Evolutionary conservation across 2,113 vertebrate species (phyloP), one percentile per base, ranked within the genome.

Genomic region (Thymallus thymallus): DNA sequence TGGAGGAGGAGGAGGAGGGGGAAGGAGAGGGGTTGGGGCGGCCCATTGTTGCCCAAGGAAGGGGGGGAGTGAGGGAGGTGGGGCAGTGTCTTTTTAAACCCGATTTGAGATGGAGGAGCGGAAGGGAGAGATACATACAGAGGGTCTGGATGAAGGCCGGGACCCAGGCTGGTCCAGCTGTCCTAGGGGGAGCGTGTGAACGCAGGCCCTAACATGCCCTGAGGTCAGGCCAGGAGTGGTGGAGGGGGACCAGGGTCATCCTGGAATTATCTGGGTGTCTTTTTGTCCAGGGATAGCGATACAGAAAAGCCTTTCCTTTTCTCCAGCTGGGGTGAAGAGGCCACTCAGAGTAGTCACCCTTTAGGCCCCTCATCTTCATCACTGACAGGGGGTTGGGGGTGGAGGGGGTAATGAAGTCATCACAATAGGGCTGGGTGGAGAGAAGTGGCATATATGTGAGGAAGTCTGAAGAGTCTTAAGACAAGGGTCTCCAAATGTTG

Each of bases 111-210:
- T 89, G 93, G 91, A 76, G 91, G 86, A 82, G 63, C 80, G 1
- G 48, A 5, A 90, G 90, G 75, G 48, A 58, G 69, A 68, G 30
- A 90, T 95, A 91, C 92, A 94, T 95, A 95, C 92, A 94, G 92
- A 90, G 91, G 88, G 76, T 90, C 90, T 68, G 61, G 76, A 74
- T 77, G 29, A 32, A 29, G n/a, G 32, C 18, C 5, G 0, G 56
- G 51, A 10, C 23, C 18, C 22, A 30, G 86, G 86, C 84, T 77
- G 85, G 91, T 95, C 95, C 94, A 96, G 94, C 93, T 95, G 94
- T 94, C 93, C 90, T 64, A 41, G 78, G 84, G 90, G 48, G 90
- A 94, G 93, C 93, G 91, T 95, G 96, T 95, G 95, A 96, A 94
- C 91, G 81, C 85, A 88, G 93, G 91, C 91, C 48, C 35, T 75